Conservation (phyloP, 2,888 invertebrate species). For the Rhagonycha lutea region DNA sequence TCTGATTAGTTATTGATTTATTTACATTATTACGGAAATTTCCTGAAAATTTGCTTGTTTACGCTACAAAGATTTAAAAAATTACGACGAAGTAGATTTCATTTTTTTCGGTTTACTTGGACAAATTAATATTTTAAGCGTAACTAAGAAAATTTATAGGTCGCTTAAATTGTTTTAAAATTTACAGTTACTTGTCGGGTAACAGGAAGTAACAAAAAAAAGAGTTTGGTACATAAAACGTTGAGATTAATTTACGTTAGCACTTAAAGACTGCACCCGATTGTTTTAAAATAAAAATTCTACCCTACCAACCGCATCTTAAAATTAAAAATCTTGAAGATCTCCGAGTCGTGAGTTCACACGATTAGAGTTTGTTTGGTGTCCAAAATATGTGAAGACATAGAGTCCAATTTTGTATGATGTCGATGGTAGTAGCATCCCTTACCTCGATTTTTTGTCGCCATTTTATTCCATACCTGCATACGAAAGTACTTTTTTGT, state of each 20-base stretch:
- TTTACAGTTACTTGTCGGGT: background rate
- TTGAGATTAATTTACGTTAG: background rate
- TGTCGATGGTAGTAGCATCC: background rate
- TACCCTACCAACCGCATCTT: conserved; percentile 5
- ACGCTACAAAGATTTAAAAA: background rate
- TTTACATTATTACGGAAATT: conserved; percentile 4
- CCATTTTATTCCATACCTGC: conserved; percentile 31
- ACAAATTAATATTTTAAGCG: background rate
- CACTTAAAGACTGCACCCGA: background rate
- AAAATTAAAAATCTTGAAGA: conserved; percentile 22
- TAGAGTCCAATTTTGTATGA: conserved; percentile 6
- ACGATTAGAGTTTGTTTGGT: conserved; percentile 8
- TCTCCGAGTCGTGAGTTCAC: conserved; percentile 14
- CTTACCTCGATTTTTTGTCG: conserved; percentile 29
- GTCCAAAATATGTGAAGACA: background rate
- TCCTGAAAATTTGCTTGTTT: background rate
- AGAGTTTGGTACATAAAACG: background rate
- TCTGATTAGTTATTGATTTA: conserved; percentile 31
- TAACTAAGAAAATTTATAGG: background rate
- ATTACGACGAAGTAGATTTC: background rate
- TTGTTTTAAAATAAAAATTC: conserved; percentile 26
- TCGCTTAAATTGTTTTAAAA: background rate
- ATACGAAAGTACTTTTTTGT: conserved; percentile 17
- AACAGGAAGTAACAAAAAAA: background rate
- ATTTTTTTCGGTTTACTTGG: background rate